A percentile compares a stretch with the other conserved stretches of the same genome.
Evolutionary conservation across 2,797 vertebrate species (phyloP).

Genomic region (Pipistrellus pygmaeus): DNA sequence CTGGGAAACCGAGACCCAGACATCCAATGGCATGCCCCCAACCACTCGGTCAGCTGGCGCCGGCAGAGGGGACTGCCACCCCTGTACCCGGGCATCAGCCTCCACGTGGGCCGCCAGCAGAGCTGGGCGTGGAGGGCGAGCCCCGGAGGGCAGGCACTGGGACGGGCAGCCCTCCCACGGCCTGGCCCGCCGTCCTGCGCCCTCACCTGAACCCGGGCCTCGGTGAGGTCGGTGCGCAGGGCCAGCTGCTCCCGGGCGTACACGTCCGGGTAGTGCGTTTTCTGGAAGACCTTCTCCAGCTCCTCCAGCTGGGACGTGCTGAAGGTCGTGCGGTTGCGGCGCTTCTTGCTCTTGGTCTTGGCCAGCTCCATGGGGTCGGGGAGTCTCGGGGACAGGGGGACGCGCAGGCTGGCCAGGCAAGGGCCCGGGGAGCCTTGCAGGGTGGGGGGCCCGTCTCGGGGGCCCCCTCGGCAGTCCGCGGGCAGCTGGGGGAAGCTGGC

Average conservation of each 20-base stretch:
- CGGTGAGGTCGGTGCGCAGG: constrained; percentile 93
- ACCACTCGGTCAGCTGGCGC: neutral
- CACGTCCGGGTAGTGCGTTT: constrained; percentile 96
- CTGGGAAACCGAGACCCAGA: neutral
- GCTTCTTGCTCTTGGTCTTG: constrained; percentile 94
- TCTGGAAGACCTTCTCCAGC: constrained; percentile 97
- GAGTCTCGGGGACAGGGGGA: constrained; percentile 84
- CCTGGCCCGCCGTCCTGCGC: neutral
- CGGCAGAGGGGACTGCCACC: neutral
- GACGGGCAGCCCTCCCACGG: neutral
- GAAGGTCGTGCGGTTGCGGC: constrained; percentile 96
- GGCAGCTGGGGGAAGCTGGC: constrained; percentile 89
- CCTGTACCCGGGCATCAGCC: too few relatives aligned
- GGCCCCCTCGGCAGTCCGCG: constrained; percentile 85
- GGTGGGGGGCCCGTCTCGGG: constrained; percentile 82
- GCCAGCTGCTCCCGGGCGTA: constrained; percentile 96
- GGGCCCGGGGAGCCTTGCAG: constrained; percentile 85
- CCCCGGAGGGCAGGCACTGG: too few relatives aligned
- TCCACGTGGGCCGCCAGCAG: neutral
- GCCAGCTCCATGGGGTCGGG: constrained; percentile 90
- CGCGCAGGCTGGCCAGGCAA: constrained; percentile 80
- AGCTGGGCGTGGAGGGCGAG: neutral
- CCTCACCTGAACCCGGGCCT: constrained; percentile 95
- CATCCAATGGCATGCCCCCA: neutral
- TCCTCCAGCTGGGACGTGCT: constrained; percentile 97